Evolutionary conservation across 1,140 invertebrate species (phyloP).

Genomic region (Polypedilum vanderplanki): DNA sequence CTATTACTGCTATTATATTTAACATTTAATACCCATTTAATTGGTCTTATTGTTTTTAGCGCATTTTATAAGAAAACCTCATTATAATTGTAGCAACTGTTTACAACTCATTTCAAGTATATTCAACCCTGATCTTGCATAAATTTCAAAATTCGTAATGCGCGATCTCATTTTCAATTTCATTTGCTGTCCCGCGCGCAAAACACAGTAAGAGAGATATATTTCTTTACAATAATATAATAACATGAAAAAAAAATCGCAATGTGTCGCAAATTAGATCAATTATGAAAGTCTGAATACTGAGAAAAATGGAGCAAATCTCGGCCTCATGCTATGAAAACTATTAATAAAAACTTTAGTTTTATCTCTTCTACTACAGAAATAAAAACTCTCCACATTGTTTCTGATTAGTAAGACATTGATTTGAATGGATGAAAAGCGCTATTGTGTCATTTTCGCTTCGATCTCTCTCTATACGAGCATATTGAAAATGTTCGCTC

Average conservation of each 20-base stretch:
- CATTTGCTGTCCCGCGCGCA: background rate
- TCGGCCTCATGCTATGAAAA: background rate
- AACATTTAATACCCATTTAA: too few relatives aligned
- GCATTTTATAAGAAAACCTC: too few relatives aligned
- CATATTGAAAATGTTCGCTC: constrained; percentile 5
- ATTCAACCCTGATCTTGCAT: background rate
- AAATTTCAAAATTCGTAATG: background rate
- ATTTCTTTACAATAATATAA: constrained; percentile 9
- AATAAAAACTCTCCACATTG: too few relatives aligned
- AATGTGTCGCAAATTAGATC: constrained; percentile 12
- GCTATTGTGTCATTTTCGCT: constrained; percentile 6
- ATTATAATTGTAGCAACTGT: too few relatives aligned
- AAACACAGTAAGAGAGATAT: background rate
- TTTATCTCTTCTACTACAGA: background rate
- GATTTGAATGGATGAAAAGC: constrained; percentile 1
- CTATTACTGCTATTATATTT: too few relatives aligned
- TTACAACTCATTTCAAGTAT: too few relatives aligned
- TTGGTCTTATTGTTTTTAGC: too few relatives aligned
- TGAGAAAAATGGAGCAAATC: constrained; percentile 2
- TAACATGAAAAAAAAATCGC: background rate
- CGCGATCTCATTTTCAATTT: background rate
- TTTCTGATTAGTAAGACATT: constrained; percentile 13
- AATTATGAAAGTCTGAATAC: constrained; percentile 13
- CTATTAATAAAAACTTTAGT: background rate
- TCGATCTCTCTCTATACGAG: background rate